Evolutionary conservation across 2,113 vertebrate genomes (phyloP), one percentile per base, ranked within the genome.

Genomic region (Geococcyx californianus): DNA sequence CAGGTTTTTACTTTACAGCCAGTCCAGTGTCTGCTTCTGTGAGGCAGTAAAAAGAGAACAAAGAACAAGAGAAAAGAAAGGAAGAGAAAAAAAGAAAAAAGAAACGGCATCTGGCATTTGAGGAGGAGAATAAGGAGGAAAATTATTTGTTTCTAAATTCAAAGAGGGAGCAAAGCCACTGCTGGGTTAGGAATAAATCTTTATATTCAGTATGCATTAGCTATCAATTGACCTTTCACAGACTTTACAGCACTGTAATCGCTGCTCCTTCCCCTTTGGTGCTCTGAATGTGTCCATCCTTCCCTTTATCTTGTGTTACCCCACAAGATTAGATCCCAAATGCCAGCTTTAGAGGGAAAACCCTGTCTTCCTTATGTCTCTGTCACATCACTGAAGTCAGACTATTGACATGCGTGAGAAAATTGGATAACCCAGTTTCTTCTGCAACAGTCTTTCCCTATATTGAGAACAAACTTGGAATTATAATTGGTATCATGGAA

Each of bases 101-200:
- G 63, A 93, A 94, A 89, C 59, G 44, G 63, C 79, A 93, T 88
- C 84, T 95, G 82, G 83, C 54, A 76, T 38, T 93, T 78, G 59
- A 26, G 29, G 34, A 26, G 63, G 49, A 40, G 59, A 86, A 62
- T 51, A 60, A 76, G 73, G 58, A 73, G 55, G 54, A 58, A 87
- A 93, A 94, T 42, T 9, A 84, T 80, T 72, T 83, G 40, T 89
- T 84, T 78, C 58, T 17, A 91, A 58, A 86, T 64, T 29, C 5
- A 18, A 42, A 78, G 28, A 7, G 16, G 52, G 44, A 74, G 52
- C 34, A 25, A 3, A 47, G 56, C 11, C 40, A n/a, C 34, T 44
- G 44, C 4, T 31, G 79, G 34, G 20, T 75, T 89, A 14, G 63
- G 73, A 75, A 70, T 68, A 77, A 94, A 92, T 84, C 64, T 86